phyloP scores from a whole-genome alignment of 2,888 invertebrate species.

The Mesorhabditis sp. region DNA sequence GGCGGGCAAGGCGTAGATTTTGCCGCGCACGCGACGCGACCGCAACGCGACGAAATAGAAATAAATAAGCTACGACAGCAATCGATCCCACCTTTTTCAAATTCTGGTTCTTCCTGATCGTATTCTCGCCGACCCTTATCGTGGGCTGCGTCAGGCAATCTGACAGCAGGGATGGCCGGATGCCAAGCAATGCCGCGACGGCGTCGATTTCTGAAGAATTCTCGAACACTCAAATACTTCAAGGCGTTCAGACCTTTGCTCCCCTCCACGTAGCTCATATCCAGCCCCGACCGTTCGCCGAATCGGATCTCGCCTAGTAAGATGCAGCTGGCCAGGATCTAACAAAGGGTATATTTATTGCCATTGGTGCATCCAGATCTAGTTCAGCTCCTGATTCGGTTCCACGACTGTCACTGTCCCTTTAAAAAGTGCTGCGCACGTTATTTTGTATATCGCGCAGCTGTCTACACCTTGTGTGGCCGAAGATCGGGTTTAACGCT shows the following conservation, averaged over 20 bases:
- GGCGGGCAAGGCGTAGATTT: no score
- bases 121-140: constrained; percentile 61
- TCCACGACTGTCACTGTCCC: no score
- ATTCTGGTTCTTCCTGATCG: constrained; percentile 62
- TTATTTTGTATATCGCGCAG: no score
- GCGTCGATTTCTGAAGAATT: constrained; percentile 42
- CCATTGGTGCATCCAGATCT: no score
- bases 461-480: no score
- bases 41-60: constrained; percentile 17
- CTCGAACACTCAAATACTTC: background rate
- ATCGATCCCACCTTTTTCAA: constrained; percentile 58
- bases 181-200: constrained; percentile 39
- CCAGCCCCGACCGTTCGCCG: constrained; percentile 48
- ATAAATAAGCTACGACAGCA: constrained; percentile 5
- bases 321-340: constrained; percentile 41
- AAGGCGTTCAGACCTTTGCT: constrained; percentile 25
- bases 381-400: no score
- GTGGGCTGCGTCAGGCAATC: constrained; percentile 62
- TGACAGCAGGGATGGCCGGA: constrained; percentile 45
- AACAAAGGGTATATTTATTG: background rate
- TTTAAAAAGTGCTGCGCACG: no score
- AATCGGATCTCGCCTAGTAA: constrained; percentile 54
- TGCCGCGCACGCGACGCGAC: background rate
- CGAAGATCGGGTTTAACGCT: no score
- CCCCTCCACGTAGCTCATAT: constrained; percentile 48